phyloP scores from a whole-genome alignment of 2,797 vertebrate genomes.

The Tinamus major region DNA sequence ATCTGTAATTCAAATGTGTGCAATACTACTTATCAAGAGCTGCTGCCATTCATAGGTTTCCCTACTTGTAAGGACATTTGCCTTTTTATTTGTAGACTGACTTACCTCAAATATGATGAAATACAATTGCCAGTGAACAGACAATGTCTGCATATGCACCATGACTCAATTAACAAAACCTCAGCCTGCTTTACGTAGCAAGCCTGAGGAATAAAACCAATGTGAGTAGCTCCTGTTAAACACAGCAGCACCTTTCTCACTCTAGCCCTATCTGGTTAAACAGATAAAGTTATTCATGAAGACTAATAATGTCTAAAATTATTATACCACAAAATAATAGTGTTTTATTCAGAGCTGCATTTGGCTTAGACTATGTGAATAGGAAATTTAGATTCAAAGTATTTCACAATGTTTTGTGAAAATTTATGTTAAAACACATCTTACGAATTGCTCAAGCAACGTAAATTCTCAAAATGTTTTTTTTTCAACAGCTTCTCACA shows the following conservation, averaged over 20 bases:
- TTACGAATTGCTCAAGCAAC: conserved; percentile 47
- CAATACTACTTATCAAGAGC: conserved; percentile 14
- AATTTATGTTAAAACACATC: background rate
- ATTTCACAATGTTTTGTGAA: background rate
- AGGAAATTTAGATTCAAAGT: background rate
- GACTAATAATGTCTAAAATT: background rate
- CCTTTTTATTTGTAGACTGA: background rate
- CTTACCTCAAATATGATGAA: background rate
- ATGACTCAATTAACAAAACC: background rate
- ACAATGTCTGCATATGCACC: background rate
- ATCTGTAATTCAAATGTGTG: conserved; percentile 65
- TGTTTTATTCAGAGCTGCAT: background rate
- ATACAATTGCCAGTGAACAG: background rate
- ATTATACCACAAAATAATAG: background rate
- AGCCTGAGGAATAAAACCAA: background rate
- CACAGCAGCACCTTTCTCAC: background rate
- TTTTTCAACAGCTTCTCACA: conserved; percentile 3
- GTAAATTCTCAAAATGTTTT: conserved; percentile 9
- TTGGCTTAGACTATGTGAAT: background rate
- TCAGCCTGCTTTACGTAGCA: background rate
- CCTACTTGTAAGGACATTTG: background rate
- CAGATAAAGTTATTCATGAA: background rate
- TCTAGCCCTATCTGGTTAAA: background rate
- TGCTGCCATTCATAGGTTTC: background rate
- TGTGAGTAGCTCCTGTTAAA: background rate